Evolutionary conservation across 2,888 invertebrate genomes (phyloP), one percentile per base, ranked within the genome.

Genomic region (Eupithecia pulchellata): DNA sequence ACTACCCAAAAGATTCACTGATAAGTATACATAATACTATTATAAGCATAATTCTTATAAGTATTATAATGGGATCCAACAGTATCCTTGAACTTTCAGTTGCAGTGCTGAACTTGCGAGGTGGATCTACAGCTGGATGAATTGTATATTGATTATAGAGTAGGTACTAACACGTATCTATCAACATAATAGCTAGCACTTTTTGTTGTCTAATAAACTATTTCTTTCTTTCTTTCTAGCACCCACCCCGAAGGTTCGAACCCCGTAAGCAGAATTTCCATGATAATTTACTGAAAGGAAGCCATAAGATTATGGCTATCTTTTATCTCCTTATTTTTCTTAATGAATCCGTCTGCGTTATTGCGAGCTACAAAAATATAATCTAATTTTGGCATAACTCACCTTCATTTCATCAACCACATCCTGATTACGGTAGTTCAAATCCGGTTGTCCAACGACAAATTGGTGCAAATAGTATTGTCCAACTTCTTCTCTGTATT

Each of bases 391-490:
- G 8, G n/a, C 8, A n/a, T 42, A n/a, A n/a, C n/a, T 64, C 78
- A 91, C 92, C 82, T 95, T 92, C 91, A 96, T 94, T 86, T 96
- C 95, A 61, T 94, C 87, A n/a, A 95, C 91, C 4, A 97, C 95
- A 0, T 92, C 91, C 11, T 95, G 95, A 83, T 97, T 96, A 39
- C 96, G 94, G 83, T 96, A 96, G 90, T 97, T 97, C 1, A 97
- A 90, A 86, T 97, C 97, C 0, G 97, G 97, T 80, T 97, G 96
- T 6, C 96, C 93, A 20, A 93, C 85, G 5, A 95, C 95, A 81
- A 97, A 97, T 81, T 96, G 95, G 86, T 97, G 97, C 32, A 97
- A 92, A 84, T 97, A 97, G 84, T 95, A 97, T 85, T 97, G 95
- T 5, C 94, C 89, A 13, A 97, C 95, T 74, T 92, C 88, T 8